Evolutionary conservation across 2,797 vertebrate genomes (phyloP).

Genomic region (Pipistrellus nathusii): DNA sequence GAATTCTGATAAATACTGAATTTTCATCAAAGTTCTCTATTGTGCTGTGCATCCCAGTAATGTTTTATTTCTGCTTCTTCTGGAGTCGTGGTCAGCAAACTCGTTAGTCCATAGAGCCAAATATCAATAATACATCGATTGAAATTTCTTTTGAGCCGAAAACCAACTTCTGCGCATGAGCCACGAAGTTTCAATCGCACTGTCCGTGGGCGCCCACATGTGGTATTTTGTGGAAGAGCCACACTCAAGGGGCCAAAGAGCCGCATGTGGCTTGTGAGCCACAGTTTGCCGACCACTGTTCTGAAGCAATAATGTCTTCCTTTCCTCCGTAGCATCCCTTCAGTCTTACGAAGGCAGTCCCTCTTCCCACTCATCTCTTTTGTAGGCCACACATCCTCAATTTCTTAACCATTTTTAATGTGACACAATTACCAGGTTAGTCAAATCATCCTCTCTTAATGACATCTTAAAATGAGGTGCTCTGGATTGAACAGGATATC

Average conservation of each 20-base stretch:
- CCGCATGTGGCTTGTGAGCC: too few species aligned
- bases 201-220: too few species aligned
- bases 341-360: neutral
- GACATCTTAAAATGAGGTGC: slow-evolving; percentile 26
- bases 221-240: too few species aligned
- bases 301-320: neutral
- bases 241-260: too few species aligned
- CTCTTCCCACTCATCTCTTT: neutral
- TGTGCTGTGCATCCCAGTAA: neutral
- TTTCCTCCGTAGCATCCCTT: neutral
- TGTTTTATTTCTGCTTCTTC: neutral
- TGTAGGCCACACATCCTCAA: neutral
- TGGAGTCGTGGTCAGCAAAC: neutral
- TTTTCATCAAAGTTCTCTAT: neutral
- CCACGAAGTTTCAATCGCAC: too few species aligned
- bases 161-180: too few species aligned
- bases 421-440: neutral
- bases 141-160: too few species aligned
- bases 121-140: too few species aligned
- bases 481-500: neutral
- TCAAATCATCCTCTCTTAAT: slow-evolving; percentile 30
- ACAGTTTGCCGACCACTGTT: too few species aligned
- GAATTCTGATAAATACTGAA: neutral
- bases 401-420: slow-evolving; percentile 22
- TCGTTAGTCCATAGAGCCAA: too few species aligned